Conservation (phyloP, 30 jellyfish, hydroid and myxozoan species). For the Cassiopea andromeda region DNA sequence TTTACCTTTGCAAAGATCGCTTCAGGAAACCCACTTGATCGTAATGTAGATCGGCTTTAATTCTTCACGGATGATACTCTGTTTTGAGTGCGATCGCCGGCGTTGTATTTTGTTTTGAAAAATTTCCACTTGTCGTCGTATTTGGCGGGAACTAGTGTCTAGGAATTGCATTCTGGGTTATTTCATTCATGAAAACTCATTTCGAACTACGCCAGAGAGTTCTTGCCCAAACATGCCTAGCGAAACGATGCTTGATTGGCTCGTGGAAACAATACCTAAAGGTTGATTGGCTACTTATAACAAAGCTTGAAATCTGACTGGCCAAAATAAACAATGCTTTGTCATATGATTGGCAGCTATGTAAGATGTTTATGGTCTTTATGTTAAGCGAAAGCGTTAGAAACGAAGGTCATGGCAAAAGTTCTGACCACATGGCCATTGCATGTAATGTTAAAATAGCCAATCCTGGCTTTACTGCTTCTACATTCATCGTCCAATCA, state of each 20-base stretch:
- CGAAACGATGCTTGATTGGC: conserved; percentile 15
- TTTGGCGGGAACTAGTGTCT: conserved; percentile 79
- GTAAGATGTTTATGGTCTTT: background rate
- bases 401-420: no score
- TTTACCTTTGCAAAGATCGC: background rate
- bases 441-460: background rate
- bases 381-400: no score
- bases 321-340: conserved; percentile 2
- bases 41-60: background rate
- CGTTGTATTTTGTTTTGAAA: conserved; percentile 58
- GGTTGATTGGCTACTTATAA: background rate
- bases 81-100: conserved; percentile 35
- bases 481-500: background rate
- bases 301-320: conserved; percentile 14
- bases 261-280: conserved; percentile 13
- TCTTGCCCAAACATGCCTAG: conserved; percentile 62
- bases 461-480: background rate
- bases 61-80: background rate
- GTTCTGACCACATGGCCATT: background rate
- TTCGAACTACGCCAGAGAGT: conserved; percentile 45
- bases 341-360: conserved; percentile 22
- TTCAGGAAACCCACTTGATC: background rate
- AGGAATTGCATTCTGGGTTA: conserved; percentile 58
- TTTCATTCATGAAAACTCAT: conserved; percentile 53
- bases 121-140: conserved; percentile 35